Base-by-base conservation (phyloP, 2,888 invertebrate genomes). In the Folsomia candida region DNA sequence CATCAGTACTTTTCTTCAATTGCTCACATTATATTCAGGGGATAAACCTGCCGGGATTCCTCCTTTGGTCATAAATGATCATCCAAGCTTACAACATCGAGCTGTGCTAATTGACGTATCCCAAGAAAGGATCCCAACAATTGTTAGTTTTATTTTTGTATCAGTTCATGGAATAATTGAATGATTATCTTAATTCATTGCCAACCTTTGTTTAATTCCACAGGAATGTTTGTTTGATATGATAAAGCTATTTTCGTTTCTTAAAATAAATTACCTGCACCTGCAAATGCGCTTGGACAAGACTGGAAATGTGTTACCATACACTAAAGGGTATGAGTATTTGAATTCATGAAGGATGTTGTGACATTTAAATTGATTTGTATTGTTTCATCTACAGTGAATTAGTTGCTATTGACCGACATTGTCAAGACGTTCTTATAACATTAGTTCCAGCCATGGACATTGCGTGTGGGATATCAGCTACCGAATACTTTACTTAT, bases 101-200 rank as follows among this genome's bases (percentile, higher is more conserved):
- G 88, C 86, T 3, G 85, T 88, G 62, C 82, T 88, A 57, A 81
- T 88, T 73, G 89, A 89, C 79, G 84, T 87, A 76, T 86, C 84
- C 79, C 86, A 86, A 76, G 87, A 87, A 51, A 83, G 87, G 61
- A 84, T 87, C 71, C 87, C 87, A 20, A 84, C 84, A 11, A 80
- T 87, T 78, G 85, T 83, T 78, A 79, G 81, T 66, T n/a, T n/a
- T n/a, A n/a, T n/a, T n/a, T n/a, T n/a, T n/a, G n/a, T n/a, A n/a
- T n/a, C n/a, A n/a, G n/a, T n/a, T n/a, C n/a, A n/a, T n/a, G n/a
- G n/a, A n/a, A n/a, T n/a, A n/a, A n/a, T n/a, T n/a, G n/a, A n/a
- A n/a, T n/a, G n/a, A n/a, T n/a, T n/a, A n/a, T 9, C 61, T 22
- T 64, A 25, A 51, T 14, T 9, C 26, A 24, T 60, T 65, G 11